These are phyloP conservation scores for Pomacea canaliculata DNA, from an alignment of 2,888 invertebrate species.

Conservation along the genomic window DNA sequence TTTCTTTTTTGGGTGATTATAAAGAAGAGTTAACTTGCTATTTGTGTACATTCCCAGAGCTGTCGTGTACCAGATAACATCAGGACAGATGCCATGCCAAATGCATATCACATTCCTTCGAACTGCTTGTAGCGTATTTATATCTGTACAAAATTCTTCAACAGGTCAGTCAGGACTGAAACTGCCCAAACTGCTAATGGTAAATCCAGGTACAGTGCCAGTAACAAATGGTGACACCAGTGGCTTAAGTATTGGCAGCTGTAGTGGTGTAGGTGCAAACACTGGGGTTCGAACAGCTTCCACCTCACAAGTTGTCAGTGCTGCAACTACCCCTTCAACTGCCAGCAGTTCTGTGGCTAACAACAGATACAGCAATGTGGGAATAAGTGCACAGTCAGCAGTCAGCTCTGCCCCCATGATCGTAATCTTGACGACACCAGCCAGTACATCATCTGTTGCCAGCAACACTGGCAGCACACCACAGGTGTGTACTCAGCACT, in stretches of 20 bases:
- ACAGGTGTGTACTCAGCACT: not conserved
- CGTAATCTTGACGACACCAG: constrained; percentile 9
- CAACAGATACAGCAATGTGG: not conserved
- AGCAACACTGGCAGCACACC: not conserved
- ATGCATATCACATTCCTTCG: too few relatives aligned
- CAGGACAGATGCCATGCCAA: too few relatives aligned
- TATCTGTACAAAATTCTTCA: too few relatives aligned
- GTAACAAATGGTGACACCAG: not conserved
- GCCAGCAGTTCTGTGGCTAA: not conserved
- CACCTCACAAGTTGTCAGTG: not conserved
- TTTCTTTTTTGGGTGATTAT: too few relatives aligned
- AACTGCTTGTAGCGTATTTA: too few relatives aligned
- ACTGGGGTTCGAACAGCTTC: not conserved
- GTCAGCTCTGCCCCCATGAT: constrained; percentile 20
- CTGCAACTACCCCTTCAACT: not conserved
- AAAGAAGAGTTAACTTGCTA: too few relatives aligned
- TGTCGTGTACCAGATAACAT: too few relatives aligned
- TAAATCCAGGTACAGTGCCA: not conserved
- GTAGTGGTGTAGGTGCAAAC: not conserved
- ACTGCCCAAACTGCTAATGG: not conserved
- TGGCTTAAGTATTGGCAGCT: not conserved
- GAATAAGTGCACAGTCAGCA: not conserved
- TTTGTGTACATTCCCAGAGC: too few relatives aligned
- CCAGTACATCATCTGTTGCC: not conserved
- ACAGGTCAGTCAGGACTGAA: constrained; percentile 15